Evolutionary conservation across 2,113 vertebrate genomes (phyloP).

Genomic region (Salvator merianae): DNA sequence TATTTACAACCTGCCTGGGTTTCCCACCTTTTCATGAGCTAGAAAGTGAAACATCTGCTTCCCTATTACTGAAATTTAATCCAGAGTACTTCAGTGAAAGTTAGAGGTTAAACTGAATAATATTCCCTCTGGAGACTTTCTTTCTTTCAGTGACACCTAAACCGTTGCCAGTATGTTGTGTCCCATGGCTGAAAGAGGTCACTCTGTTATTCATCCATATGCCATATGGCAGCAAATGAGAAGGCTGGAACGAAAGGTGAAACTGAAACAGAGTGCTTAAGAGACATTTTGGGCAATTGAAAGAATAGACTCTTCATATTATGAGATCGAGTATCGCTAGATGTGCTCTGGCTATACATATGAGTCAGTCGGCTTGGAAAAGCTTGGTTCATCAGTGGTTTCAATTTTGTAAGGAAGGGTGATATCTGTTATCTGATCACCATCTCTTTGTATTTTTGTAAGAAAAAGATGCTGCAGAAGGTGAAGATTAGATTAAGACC

Average conservation of each 20-base stretch:
- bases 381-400: neutral
- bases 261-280: conserved; percentile 44
- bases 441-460: neutral
- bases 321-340: conserved; percentile 35
- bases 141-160: conserved; percentile 40
- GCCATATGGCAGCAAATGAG: conserved; percentile 17
- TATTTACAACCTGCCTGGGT: neutral
- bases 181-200: conserved; percentile 16
- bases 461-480: neutral
- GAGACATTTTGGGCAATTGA: conserved; percentile 19
- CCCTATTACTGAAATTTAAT: neutral
- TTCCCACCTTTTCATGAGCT: neutral
- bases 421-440: neutral
- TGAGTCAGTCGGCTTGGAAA: conserved; percentile 19
- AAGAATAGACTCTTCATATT: conserved; percentile 44
- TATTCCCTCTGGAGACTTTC: neutral
- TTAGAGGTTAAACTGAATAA: conserved; percentile 10
- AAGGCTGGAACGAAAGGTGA: conserved; percentile 28
- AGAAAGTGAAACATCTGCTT: neutral
- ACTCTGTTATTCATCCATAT: conserved; percentile 20
- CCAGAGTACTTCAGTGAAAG: neutral
- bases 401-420: neutral
- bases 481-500: neutral
- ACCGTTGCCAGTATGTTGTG: conserved; percentile 26
- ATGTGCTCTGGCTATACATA: conserved; percentile 8